Evolutionary conservation across 2,888 invertebrate genomes (phyloP), one percentile per base, ranked within the genome.

Genomic region (Oligia strigilis): DNA sequence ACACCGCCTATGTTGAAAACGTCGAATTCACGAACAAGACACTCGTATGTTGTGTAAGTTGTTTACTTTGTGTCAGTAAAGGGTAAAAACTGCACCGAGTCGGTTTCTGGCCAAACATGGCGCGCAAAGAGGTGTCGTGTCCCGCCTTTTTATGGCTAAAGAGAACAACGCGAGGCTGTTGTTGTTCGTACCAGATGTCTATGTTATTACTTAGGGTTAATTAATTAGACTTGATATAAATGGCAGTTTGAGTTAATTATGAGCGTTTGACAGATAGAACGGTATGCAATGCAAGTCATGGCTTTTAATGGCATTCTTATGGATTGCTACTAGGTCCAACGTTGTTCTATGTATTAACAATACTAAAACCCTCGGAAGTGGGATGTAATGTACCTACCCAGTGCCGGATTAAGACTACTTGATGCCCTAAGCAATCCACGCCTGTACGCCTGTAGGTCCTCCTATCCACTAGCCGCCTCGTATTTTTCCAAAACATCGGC

Each of bases 141-240:
- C 81, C 82, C 85, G 81, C 79, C 91, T 92, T 90, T 91, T 92
- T 93, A 94, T 92, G 93, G 94, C 73, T 84, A 93, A 91, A 90
- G 90, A 92, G 93, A 92, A 90, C 92, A 88, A 88, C 83, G 62
- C 82, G 80, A 88, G 83, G 83, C 66, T 87, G 86, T 86, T 78
- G 85, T 83, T 78, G 77, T 83, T 11, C 64, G 77, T 76, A 78
- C 83, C 86, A 86, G 81, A 87, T 88, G 89, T 88, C 70, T 77
- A 66, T 77, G 65, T 66, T 83, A 78, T 77, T 71, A 75, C 76
- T 82, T 62, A 19, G 58, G 66, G 77, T 84, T 82, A 76, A 84
- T 86, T 84, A 86, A 76, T 87, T 76, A 79, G 29, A 52, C 76
- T 77, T 62, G 83, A 74, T 76, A 49, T 74, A 81, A 58, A 78